Conservation (phyloP, 2,888 invertebrate species). For the Pammene fasciana region DNA sequence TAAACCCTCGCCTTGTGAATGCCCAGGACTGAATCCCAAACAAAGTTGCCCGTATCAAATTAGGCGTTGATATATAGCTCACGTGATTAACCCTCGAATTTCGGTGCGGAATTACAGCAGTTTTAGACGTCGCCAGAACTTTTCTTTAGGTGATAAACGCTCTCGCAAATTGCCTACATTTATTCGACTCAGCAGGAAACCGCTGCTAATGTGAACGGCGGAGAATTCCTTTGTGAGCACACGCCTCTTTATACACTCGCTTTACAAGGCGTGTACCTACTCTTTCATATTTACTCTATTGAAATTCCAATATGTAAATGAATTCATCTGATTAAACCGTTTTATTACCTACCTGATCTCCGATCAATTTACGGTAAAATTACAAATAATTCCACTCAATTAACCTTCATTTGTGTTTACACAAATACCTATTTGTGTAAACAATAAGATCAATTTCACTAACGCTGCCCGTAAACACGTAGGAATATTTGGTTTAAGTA, state of each 20-base stretch:
- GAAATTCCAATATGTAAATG: slow-evolving; percentile 63
- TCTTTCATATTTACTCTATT: slow-evolving; percentile 55
- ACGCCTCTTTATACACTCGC: slow-evolving; percentile 49
- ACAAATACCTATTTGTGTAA: too few relatives aligned
- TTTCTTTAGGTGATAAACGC: slow-evolving; percentile 81
- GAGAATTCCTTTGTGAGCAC: slow-evolving; percentile 63
- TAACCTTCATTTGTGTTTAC: too few relatives aligned
- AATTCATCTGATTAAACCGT: slow-evolving; percentile 61
- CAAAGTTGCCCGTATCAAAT: slow-evolving; percentile 70
- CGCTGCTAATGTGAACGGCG: slow-evolving; percentile 68
- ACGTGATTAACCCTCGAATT: slow-evolving; percentile 76
- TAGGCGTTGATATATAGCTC: slow-evolving; percentile 70
- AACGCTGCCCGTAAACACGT: too few relatives aligned
- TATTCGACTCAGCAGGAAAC: slow-evolving; percentile 71
- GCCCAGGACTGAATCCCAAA: slow-evolving; percentile 56
- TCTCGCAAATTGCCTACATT: slow-evolving; percentile 79
- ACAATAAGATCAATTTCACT: too few relatives aligned
- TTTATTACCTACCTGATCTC: slow-evolving; percentile 61
- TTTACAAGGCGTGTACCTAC: slow-evolving; percentile 53
- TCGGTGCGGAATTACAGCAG: slow-evolving; percentile 72
- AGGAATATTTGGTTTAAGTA: too few relatives aligned
- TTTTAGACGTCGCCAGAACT: slow-evolving; percentile 76
- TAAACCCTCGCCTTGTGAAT: slow-evolving; percentile 49
- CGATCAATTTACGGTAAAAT: slow-evolving; percentile 54
- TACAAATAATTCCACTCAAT: slow-evolving; percentile 63